Evolutionary conservation across 2,797 vertebrate genomes (phyloP), one percentile per base, ranked within the genome.

Genomic region (Coregonus ussuriensis): DNA sequence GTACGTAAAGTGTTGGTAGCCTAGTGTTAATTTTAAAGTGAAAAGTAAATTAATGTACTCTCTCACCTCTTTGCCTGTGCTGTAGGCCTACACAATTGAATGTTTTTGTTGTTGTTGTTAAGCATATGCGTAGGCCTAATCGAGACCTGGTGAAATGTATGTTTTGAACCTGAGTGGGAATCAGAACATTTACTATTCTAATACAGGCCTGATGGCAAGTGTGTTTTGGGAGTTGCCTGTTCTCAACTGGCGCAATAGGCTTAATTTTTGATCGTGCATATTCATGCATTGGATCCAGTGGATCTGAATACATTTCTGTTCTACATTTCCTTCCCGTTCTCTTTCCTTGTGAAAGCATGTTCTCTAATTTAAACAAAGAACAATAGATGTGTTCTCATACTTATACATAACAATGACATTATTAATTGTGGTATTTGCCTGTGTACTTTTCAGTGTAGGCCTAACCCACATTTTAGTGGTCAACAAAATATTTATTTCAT

Each of bases 401-500:
- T 47, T 56, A 74, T 74, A 18, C 41, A 29, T 21, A 69, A 25
- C 29, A 63, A 63, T n/a, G n/a, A 74, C 56, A 14, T 41, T 33
- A 21, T 37, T 74, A 13, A 37, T 74, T 63, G 31, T 9, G 54
- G 72, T 18, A 59, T 74, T 62, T 62, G 53, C 54, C 31, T 35
- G 53, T 59, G 51, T 73, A 73, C 71, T 63, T 70, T 41, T 63
- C 54, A 59, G 51, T 56, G 6, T 35, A 18, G 18, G n/a, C 16
- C 53, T 59, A n/a, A 35, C 59, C 59, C 21, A 21, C n/a, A 62
- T 25, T 21, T 62, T 25, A 25, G 56, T 74, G 33, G 72, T 67
- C 65, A 67, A 33, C 65, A 35, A 67, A 67, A 62, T 33, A 41
- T 35, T 37, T n/a, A 33, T 74, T 11, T 74, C 11, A 63, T 56